Conservation (phyloP, 2,797 vertebrate species). For the Vireo griseus region DNA sequence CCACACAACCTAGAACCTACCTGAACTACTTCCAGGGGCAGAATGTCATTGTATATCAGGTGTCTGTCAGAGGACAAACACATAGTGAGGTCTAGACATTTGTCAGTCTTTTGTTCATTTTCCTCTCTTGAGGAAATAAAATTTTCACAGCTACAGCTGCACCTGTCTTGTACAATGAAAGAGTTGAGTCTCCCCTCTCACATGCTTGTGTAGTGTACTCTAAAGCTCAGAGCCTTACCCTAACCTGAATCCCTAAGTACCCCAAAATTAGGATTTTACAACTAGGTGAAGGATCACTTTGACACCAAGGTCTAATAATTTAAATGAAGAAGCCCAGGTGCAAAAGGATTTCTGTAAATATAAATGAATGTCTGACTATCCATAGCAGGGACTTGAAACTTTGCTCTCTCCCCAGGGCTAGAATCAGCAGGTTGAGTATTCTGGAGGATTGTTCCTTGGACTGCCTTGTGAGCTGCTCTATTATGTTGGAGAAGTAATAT, state of each 20-base stretch:
- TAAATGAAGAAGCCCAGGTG: background rate
- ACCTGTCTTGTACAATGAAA: background rate
- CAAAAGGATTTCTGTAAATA: background rate
- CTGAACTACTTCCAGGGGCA: background rate
- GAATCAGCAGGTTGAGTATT: background rate
- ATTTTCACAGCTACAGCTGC: background rate
- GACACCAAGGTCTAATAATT: background rate
- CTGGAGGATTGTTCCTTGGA: background rate
- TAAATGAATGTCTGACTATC: background rate
- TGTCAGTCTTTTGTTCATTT: background rate
- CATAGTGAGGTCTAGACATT: background rate
- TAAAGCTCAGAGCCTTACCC: background rate
- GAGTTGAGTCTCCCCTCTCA: background rate
- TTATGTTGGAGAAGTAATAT: background rate
- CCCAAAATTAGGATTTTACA: background rate
- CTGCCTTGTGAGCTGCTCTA: rapidly evolving
- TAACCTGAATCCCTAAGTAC: background rate
- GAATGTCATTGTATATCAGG: background rate
- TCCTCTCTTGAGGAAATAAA: background rate
- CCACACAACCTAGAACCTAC: background rate
- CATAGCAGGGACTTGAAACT: background rate
- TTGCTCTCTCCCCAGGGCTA: background rate
- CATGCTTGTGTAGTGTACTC: rapidly evolving
- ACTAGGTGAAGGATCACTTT: background rate
- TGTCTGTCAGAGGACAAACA: background rate